phyloP scores from a whole-genome alignment of 2,888 invertebrate genomes.

The Erebia ligea region DNA sequence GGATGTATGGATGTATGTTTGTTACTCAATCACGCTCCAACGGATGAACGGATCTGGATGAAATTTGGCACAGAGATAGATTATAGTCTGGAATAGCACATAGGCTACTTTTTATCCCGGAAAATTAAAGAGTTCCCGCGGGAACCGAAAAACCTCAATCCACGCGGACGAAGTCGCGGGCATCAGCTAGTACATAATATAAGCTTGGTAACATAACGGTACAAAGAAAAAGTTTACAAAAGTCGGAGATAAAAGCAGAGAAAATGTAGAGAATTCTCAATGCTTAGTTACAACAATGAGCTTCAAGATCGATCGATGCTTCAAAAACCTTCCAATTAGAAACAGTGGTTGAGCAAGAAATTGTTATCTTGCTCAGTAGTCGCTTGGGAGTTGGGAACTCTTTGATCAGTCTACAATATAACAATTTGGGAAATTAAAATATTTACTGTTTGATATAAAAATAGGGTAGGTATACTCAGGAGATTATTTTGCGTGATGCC shows the following conservation, averaged over 20 bases:
- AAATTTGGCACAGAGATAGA: too few relatives aligned
- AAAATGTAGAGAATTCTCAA: neutral
- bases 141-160: too few relatives aligned
- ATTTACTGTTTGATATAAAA: neutral
- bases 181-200: neutral
- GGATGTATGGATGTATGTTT: too few relatives aligned
- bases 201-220: neutral
- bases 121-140: too few relatives aligned
- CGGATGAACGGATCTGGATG: too few relatives aligned
- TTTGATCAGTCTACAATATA: neutral
- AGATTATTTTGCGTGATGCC: neutral
- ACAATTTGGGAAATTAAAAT: neutral
- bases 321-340: conserved; percentile 3
- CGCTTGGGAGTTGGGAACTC: neutral
- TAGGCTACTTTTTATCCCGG: too few relatives aligned
- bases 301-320: neutral
- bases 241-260: neutral
- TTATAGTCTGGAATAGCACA: too few relatives aligned
- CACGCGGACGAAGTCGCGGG: neutral
- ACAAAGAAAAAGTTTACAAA: neutral
- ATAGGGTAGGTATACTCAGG: neutral
- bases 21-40: too few relatives aligned
- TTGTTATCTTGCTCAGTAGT: neutral
- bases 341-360: conserved; percentile 10
- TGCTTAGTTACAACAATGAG: neutral